These are phyloP conservation scores for Anastrepha ludens DNA, from an alignment of 1,140 invertebrate species.

Conservation along the genomic window DNA sequence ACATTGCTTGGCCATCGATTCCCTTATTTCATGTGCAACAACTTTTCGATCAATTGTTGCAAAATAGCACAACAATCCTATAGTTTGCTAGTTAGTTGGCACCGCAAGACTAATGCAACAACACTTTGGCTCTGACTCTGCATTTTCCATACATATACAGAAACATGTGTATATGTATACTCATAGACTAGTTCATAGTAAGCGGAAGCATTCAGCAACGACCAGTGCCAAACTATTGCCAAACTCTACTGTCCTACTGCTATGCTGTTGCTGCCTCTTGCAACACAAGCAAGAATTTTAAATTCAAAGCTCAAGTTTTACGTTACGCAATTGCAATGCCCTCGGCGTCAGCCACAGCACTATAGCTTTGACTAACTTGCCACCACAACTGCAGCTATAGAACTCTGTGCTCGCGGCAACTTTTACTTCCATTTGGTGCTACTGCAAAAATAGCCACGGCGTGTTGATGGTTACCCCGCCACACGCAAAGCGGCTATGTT, in stretches of 20 bases:
- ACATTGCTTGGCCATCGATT: not conserved
- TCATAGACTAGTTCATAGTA: not conserved
- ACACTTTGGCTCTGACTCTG: conserved; percentile 3
- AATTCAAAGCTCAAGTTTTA: conserved; percentile 27
- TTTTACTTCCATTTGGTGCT: not conserved
- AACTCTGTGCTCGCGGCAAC: not conserved
- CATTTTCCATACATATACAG: not conserved
- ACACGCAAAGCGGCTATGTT: not conserved
- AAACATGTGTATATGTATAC: not conserved
- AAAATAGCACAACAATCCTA: not conserved
- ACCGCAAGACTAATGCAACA: conserved; percentile 6
- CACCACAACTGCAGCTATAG: not conserved
- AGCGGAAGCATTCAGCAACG: not conserved
- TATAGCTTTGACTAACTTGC: not conserved
- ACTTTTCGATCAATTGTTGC: conserved; percentile 49
- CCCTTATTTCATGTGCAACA: not conserved
- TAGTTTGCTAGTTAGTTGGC: conserved; percentile 13
- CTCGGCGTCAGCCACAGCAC: not conserved
- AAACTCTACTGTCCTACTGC: not conserved
- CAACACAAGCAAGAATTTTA: not conserved
- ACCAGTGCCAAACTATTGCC: not conserved
- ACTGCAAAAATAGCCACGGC: not conserved
- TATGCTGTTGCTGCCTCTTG: not conserved
- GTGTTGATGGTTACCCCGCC: not conserved
- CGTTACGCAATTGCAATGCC: too few relatives aligned